Percentiles rank a stretch among this genome's conserved stretches.
These are phyloP conservation scores for Merodon equestris DNA, from an alignment of 2,888 invertebrate genomes.

Conservation along the genomic window DNA sequence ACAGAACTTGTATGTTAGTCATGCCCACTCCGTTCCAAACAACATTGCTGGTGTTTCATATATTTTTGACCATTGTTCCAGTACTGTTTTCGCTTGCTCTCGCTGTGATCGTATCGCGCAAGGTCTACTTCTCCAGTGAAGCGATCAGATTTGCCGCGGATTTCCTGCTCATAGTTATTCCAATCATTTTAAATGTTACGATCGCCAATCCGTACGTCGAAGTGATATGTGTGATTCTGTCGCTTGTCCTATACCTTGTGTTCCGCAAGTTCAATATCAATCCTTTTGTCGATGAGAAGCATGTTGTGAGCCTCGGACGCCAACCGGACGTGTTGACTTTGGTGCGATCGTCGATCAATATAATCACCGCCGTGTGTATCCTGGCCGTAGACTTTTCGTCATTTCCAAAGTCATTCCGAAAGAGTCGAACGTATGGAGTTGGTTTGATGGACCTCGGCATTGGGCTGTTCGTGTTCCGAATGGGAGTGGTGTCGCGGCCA, in stretches of 20 bases:
- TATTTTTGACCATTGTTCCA: constrained; percentile 70
- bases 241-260: not conserved
- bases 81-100: constrained; percentile 65
- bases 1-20: constrained; percentile 22
- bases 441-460: constrained; percentile 98
- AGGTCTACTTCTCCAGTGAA: constrained; percentile 23
- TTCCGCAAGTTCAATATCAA: constrained; percentile 9
- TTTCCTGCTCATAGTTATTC: constrained; percentile 81
- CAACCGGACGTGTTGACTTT: constrained; percentile 82
- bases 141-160: constrained; percentile 79
- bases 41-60: constrained; percentile 67
- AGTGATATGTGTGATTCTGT: constrained; percentile 22
- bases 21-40: constrained; percentile 64
- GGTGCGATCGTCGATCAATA: constrained; percentile 84
- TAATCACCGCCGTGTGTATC: constrained; percentile 89
- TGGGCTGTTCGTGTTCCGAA: constrained; percentile 90
- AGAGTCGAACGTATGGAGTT: constrained; percentile 91
- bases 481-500: constrained; percentile 86
- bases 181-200: constrained; percentile 82
- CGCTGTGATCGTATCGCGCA: constrained; percentile 22
- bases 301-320: constrained; percentile 69
- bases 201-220: constrained; percentile 78
- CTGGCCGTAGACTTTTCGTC: constrained; percentile 95
- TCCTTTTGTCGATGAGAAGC: not conserved
- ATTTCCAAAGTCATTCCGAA: constrained; percentile 92